Percentiles rank a stretch among this genome's conserved stretches.
phyloP scores from a whole-genome alignment of 2,797 vertebrate genomes.

The Anabacerthia variegaticeps region DNA sequence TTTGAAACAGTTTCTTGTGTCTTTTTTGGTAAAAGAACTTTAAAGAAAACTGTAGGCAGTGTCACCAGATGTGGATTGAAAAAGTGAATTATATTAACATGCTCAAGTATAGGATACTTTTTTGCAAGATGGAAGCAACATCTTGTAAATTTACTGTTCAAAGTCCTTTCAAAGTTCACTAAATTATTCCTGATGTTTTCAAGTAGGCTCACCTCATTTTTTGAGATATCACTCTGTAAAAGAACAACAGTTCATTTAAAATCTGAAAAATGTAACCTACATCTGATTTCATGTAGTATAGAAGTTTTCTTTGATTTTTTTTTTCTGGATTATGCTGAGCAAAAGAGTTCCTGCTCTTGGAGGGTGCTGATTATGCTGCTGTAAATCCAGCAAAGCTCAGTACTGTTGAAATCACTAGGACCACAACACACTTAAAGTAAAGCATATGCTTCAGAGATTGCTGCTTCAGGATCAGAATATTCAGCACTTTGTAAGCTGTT shows the following conservation, averaged over 20 bases:
- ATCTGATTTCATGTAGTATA: neutral
- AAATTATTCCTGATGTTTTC: neutral
- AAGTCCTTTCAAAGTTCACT: neutral
- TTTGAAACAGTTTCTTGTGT: constrained; percentile 10
- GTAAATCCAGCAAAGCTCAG: neutral
- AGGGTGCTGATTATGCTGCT: constrained; percentile 12
- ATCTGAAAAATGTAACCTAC: neutral
- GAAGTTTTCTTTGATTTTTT: neutral
- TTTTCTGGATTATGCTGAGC: neutral
- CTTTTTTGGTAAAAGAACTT: constrained; percentile 14
- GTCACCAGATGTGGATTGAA: neutral
- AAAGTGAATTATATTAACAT: neutral
- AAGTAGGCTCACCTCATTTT: neutral
- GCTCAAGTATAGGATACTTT: neutral
- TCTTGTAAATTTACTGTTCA: neutral
- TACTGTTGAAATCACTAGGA: constrained; percentile 18
- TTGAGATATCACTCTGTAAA: neutral
- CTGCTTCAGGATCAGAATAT: neutral
- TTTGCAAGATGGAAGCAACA: neutral
- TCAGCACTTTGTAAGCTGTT: neutral
- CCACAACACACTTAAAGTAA: constrained; percentile 4
- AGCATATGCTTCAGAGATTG: constrained; percentile 14
- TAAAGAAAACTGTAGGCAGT: neutral
- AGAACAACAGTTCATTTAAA: neutral
- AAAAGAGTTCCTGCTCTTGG: neutral